Base-by-base conservation (phyloP, 37 sponge, comb jelly and placozoan species). In the Diacarnus erythraeanus region DNA sequence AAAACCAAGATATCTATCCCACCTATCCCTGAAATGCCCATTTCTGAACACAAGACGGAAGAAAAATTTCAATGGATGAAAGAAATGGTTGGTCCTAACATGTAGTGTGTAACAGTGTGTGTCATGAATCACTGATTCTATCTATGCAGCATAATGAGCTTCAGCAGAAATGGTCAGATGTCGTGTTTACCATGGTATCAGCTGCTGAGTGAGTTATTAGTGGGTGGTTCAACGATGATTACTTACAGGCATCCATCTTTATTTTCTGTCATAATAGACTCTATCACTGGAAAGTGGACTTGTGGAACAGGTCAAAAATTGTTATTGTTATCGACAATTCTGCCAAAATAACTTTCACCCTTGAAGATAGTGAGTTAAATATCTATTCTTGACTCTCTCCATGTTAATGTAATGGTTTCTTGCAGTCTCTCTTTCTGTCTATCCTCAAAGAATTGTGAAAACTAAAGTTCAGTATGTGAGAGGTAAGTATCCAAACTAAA, bases 141-240 rank as follows among this genome's bases (percentile, higher is more conserved):
- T 3, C 27, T 3, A 12, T 65, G 34, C 34, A 65, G 66, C 31
- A 31, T 30, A 30, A 25, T 65, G 66, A 65, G 2, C 17, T 65
- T 5, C 5, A 65, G 34, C 66, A 31, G 34, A 65, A 31, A 30
- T 65, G 66, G 66, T 65, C 35, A 2, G 66, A 65, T 30, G 31
- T 65, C 31, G 10, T 5, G 2, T 31, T 35, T 65, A 35, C 66
- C 30, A 65, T 65, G 66, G 66, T 65, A 5, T 31, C 66, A 34
- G 66, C 66, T 31, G 66, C 66, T 65, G 66, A 65, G 66, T 65
- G 33, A 65, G 66, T n/a, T n/a, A n/a, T n/a, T n/a, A n/a, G n/a
- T n/a, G n/a, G n/a, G n/a, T n/a, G n/a, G 51, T 47, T 47, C 51
- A 47, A 15, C 35, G 27, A 65, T 65, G 35, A 2, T 25, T 18